Evolutionary conservation across 1,140 invertebrate species (phyloP), one percentile per base, ranked within the genome.

Genomic region (Babylonia areolata): DNA sequence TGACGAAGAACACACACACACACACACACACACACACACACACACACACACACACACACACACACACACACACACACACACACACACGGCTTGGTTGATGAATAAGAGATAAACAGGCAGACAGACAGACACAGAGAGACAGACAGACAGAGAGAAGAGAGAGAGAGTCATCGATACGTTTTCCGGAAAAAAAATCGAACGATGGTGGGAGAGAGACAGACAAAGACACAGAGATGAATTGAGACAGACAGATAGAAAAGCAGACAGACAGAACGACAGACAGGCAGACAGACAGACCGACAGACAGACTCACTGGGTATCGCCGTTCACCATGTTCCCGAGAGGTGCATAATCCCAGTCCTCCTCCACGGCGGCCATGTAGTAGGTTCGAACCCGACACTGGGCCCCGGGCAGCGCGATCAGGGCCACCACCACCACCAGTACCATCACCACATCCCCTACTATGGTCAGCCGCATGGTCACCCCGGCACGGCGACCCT

Each of bases 311-410:
- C 85, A 89, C 88, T 80, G 86, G 35, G 78, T 83, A 71, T 90
- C 86, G 54, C 86, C 81, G 73, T 88, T 87, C 42, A 87, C 77
- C 35, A 42, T 28, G 86, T 83, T 80, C 3, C 86, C 86, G 1
- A 79, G n/a, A 0, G 91, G 91, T 12, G 88, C 91, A 81, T 90
- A 92, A 73, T 92, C 84, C 91, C 91, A 92, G 73, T 88, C 85
- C 15, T 89, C 86, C 84, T 92, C 91, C 77, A 91, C 91, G 12
- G 91, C 91, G 15, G 90, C 91, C 15, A 92, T 87, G 87, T 86
- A 92, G 73, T 88, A 91, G 40, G 88, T 80, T 73, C 91, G 82
- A 31, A 84, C 85, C 20, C 40, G 75, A 17, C 87, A 86, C 37
- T 35, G n/a, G n/a, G 54, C 84, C n/a, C n/a, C n/a, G n/a, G n/a